phyloP scores from a whole-genome alignment of 2,797 vertebrate genomes.

The Squalus acanthias region DNA sequence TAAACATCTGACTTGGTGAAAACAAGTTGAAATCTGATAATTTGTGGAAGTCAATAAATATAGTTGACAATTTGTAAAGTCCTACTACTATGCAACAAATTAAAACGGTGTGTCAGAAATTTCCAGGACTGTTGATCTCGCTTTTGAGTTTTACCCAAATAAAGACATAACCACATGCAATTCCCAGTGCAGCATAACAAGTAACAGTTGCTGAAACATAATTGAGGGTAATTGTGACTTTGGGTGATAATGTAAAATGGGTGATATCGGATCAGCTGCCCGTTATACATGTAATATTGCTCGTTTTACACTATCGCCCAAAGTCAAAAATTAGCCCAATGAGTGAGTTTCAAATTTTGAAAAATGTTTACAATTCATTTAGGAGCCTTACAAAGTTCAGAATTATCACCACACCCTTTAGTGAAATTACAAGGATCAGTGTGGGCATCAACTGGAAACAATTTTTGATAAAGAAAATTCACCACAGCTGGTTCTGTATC shows the following conservation, averaged over 20 bases:
- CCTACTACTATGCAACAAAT: neutral
- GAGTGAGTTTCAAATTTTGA: neutral
- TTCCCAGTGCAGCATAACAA: neutral
- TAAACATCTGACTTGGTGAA: neutral
- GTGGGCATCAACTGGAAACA: neutral
- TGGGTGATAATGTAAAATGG: neutral
- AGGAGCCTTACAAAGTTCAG: neutral
- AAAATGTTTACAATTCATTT: neutral
- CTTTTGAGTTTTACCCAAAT: neutral
- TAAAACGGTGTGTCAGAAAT: neutral
- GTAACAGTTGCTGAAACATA: neutral
- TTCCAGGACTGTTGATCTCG: neutral
- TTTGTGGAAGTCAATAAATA: neutral
- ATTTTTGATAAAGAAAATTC: neutral
- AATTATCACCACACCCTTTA: neutral
- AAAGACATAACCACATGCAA: neutral
- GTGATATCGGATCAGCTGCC: neutral
- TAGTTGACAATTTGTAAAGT: neutral
- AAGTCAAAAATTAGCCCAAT: neutral
- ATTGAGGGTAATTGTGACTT: neutral
- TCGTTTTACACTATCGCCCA: neutral
- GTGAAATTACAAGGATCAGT: neutral
- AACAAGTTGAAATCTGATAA: neutral
- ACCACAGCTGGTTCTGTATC: neutral
- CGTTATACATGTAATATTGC: neutral